Conservation (phyloP, 2,888 invertebrate species). For the Caenorhabditis imperialis region DNA sequence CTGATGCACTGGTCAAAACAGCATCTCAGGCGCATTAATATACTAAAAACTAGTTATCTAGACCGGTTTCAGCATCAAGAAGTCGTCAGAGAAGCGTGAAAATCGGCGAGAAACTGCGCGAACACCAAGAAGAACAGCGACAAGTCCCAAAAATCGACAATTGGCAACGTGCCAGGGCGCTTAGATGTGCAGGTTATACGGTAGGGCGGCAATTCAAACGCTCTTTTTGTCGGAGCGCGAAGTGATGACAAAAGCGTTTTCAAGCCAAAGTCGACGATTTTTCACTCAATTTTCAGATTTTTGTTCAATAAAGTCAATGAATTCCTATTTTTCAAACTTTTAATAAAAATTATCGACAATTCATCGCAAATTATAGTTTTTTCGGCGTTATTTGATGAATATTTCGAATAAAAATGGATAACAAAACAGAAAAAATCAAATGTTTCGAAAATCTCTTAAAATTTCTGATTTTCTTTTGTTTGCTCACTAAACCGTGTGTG, state of each 20-base stretch:
- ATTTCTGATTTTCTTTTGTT: too few species aligned
- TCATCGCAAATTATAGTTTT: too few species aligned
- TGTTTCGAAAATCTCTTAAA: too few species aligned
- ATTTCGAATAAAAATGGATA: too few species aligned
- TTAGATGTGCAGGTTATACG: slow-evolving; percentile 55
- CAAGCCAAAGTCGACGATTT: too few species aligned
- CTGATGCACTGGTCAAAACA: background rate
- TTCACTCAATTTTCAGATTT: too few species aligned
- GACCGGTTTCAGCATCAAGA: slow-evolving; percentile 13
- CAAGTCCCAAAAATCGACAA: slow-evolving; percentile 35
- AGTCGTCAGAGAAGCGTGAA: background rate
- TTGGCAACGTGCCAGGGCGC: slow-evolving; percentile 49
- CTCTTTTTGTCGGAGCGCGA: slow-evolving; percentile 36
- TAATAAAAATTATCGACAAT: too few species aligned
- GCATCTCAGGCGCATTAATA: background rate
- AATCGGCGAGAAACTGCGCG: slow-evolving; percentile 3
- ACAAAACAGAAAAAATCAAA: too few species aligned
- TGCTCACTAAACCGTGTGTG: too few species aligned
- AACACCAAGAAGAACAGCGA: slow-evolving; percentile 12
- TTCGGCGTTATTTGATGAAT: too few species aligned
- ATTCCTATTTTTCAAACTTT: too few species aligned
- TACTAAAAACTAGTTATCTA: slow-evolving; percentile 6
- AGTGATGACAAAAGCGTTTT: slow-evolving; percentile 21
- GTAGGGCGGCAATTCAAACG: slow-evolving; percentile 53
- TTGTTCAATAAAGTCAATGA: too few species aligned